Evolutionary conservation across 2,888 invertebrate genomes (phyloP), one percentile per base, ranked within the genome.

Genomic region (Melolontha melolontha): DNA sequence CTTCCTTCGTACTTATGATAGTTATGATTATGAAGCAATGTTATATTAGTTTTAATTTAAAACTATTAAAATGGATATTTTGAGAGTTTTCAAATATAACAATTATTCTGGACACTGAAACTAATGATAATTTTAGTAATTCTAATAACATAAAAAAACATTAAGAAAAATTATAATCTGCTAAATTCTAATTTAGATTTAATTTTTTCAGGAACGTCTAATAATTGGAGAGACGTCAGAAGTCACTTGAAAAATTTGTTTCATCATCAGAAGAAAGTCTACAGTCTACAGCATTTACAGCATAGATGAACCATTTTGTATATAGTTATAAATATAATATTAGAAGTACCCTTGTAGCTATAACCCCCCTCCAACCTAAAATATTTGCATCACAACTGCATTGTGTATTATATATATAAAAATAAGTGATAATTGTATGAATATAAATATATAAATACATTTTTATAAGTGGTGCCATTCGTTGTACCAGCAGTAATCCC

Each of bases 381-480:
- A 41, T 1, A 40, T 39, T 11, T 54, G 40, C 54, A 54, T 54
- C 54, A 54, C 54, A 40, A 55, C 14, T 42, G 44, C 52, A 42
- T 50, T 51, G n/a, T 51, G 40, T 17, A 40, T 55, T 12, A 34
- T 55, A 14, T 34, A 47, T 63, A 63, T 34, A 50, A 50, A 50
- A 17, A 1, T 14, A 27, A 39, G 34, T 17, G 8, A 16, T 49
- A 63, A 49, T 27, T 51, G 16, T 51, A n/a, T 63, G 49, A 49
- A 47, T 50, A 54, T 63, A 59, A 12, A 50, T 50, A 17, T 50
- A 59, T 50, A 63, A 39, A 50, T 52, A 63, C 70, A 73, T 73
- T 74, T n/a, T 64, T 73, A 75, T 70, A 72, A 75, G 76, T 77
- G 76, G 79, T 79, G 79, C 79, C 79, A 80, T 80, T 78, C 77